These are phyloP conservation scores for Hirtodrosophila duncani DNA, from an alignment of 2,888 invertebrate species.

Conservation along the genomic window DNA sequence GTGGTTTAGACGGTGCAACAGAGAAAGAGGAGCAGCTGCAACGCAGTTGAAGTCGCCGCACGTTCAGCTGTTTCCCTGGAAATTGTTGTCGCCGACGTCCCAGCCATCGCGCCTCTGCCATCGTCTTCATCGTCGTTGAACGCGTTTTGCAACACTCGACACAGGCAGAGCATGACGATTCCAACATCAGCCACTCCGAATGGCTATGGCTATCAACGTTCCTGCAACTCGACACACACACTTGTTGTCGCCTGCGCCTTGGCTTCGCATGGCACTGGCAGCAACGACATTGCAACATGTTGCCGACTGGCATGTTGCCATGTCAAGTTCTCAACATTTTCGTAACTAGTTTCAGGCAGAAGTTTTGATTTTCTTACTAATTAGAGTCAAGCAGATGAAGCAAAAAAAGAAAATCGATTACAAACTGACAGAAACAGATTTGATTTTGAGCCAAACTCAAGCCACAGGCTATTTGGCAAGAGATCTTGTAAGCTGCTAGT, in stretches of 20 bases:
- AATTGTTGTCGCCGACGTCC: constrained; percentile 45
- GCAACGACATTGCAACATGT: constrained; percentile 62
- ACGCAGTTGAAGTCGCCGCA: constrained; percentile 38
- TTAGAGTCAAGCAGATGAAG: constrained; percentile 21
- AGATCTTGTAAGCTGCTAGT: constrained; percentile 8
- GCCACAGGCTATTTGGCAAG: constrained; percentile 45
- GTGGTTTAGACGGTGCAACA: not conserved
- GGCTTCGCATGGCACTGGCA: no score
- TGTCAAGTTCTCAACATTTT: constrained; percentile 48
- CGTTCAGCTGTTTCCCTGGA: constrained; percentile 54
- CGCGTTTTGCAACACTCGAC: constrained; percentile 43
- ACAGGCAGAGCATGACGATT: constrained; percentile 14
- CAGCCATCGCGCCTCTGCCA: constrained; percentile 42
- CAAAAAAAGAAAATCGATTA: constrained; percentile 32
- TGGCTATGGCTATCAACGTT: no score
- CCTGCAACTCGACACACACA: no score
- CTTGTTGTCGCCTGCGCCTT: not conserved
- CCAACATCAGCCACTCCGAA: no score
- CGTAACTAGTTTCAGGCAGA: constrained; percentile 19
- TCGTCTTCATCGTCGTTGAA: constrained; percentile 7
- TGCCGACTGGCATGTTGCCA: constrained; percentile 29
- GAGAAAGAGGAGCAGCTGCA: constrained; percentile 8
- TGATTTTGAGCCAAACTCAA: not conserved
- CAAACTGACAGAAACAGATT: constrained; percentile 7
- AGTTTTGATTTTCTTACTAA: constrained; percentile 25